A percentile compares a stretch with the other conserved stretches of the same genome.
Evolutionary conservation across 2,113 vertebrate species (phyloP).

Genomic region (Paradoxurus hermaphroditus): DNA sequence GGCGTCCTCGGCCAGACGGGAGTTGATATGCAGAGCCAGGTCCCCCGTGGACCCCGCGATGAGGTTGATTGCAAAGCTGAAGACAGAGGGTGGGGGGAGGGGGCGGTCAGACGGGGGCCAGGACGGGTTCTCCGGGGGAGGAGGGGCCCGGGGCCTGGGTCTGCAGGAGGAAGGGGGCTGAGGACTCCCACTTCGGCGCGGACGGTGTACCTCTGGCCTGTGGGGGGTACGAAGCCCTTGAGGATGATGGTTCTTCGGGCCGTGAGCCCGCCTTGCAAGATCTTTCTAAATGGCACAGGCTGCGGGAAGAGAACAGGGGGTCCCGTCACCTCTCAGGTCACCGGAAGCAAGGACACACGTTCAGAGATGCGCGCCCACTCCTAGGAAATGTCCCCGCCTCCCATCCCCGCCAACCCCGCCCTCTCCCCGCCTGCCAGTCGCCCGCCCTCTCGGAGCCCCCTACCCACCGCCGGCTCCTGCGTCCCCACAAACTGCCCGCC

Average conservation of each 20-base stretch:
- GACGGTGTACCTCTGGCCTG: constrained; percentile 75
- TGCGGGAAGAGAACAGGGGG: constrained; percentile 55
- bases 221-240: constrained; percentile 83
- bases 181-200: accelerated
- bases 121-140: not conserved
- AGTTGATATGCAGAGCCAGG: constrained; percentile 86
- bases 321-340: not conserved
- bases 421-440: not conserved
- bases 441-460: not conserved
- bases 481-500: not conserved
- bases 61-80: constrained; percentile 86
- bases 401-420: not conserved
- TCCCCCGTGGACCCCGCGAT: constrained; percentile 74
- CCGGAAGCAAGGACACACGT: not conserved
- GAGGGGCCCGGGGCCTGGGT: not conserved
- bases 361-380: not conserved
- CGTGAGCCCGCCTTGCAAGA: constrained; percentile 84
- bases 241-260: constrained; percentile 87
- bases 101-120: not conserved
- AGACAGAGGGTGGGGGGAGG: not conserved
- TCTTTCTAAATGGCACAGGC: constrained; percentile 82
- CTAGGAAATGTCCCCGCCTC: not conserved
- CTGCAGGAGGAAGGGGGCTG: not conserved
- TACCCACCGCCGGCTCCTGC: not conserved
- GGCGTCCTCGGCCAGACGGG: constrained; percentile 59